Evolutionary conservation across 92 coral and sea anemone genomes (phyloP).

Genomic region (Isaurus tuberculatus): DNA sequence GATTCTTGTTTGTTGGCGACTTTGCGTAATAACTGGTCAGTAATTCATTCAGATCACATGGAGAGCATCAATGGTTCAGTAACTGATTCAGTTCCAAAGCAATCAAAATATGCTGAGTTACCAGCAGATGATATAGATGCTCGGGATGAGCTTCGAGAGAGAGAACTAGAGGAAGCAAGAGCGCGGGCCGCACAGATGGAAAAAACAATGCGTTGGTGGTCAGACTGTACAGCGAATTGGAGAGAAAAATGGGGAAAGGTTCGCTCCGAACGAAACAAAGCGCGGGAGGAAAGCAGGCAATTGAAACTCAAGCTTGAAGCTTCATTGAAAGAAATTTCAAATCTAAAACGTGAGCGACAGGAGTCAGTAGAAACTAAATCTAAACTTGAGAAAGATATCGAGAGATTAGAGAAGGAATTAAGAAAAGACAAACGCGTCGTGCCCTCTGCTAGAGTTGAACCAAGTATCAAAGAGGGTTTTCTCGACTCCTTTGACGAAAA

Average conservation of each 20-base stretch:
- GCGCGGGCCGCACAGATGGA: slow-evolving; percentile 99
- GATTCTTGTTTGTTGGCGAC: background rate
- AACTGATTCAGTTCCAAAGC: slow-evolving; percentile 34
- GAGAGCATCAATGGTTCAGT: slow-evolving; percentile 39
- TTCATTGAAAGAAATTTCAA: slow-evolving; percentile 77
- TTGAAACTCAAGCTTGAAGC: slow-evolving; percentile 86
- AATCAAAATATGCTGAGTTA: slow-evolving; percentile 26
- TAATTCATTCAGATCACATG: slow-evolving; percentile 5
- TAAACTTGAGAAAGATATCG: slow-evolving; percentile 83
- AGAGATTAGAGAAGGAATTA: slow-evolving; percentile 88
- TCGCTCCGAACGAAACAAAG: slow-evolving; percentile 94
- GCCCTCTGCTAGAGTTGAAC: slow-evolving; percentile 93
- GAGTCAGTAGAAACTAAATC: slow-evolving; percentile 70
- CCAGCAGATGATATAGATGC: slow-evolving; percentile 74
- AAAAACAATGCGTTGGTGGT: slow-evolving; percentile 99
- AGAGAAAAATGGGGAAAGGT: slow-evolving; percentile 99
- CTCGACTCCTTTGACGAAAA: slow-evolving; percentile 46
- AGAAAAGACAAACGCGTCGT: slow-evolving; percentile 81
- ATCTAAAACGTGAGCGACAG: slow-evolving; percentile 81
- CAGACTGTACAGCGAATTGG: slow-evolving; percentile 99
- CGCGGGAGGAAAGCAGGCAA: slow-evolving; percentile 90
- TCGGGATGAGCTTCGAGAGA: slow-evolving; percentile 80
- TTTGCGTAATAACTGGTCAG: background rate
- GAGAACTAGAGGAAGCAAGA: slow-evolving; percentile 94
- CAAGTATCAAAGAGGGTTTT: slow-evolving; percentile 67